Evolutionary conservation across 2,113 vertebrate species (phyloP).

Genomic region (Ifrita kowaldi): DNA sequence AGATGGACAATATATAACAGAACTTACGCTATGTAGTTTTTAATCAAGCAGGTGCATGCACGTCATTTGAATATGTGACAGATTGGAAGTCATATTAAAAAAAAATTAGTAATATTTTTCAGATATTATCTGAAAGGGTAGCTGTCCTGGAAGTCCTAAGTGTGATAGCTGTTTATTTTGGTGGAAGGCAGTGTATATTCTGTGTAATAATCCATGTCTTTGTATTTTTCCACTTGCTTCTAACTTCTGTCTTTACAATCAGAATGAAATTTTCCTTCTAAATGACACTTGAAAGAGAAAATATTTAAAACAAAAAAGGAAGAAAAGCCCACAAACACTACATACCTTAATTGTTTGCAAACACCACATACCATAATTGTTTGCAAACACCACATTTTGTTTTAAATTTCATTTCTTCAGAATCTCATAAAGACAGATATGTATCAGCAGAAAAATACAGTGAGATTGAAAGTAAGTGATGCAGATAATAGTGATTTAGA

Average conservation of each 20-base stretch:
- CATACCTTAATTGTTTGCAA: not conserved
- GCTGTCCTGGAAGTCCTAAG: not conserved
- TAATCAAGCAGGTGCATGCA: not conserved
- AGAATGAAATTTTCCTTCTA: not conserved
- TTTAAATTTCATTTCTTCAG: conserved; percentile 34
- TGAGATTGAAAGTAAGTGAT: conserved; percentile 57
- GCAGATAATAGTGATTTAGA: conserved; percentile 39
- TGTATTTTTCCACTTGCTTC: not conserved
- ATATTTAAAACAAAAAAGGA: not conserved
- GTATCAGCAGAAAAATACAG: conserved; percentile 44
- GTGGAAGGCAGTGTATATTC: not conserved
- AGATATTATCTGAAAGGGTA: not conserved
- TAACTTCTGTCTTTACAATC: not conserved
- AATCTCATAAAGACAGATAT: conserved; percentile 35
- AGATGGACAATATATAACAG: not conserved
- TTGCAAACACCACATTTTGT: not conserved
- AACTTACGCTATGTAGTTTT: not conserved
- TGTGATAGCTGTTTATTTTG: not conserved
- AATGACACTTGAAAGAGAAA: not conserved
- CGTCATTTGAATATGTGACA: not conserved
- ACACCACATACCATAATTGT: not conserved
- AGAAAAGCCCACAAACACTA: not conserved
- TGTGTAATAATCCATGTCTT: not conserved
- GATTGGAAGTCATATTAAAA: not conserved
- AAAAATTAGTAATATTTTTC: not conserved